These are phyloP conservation scores for Astreopora myriophthalma DNA, from an alignment of 64 coral and sea anemone genomes.

Conservation along the genomic window DNA sequence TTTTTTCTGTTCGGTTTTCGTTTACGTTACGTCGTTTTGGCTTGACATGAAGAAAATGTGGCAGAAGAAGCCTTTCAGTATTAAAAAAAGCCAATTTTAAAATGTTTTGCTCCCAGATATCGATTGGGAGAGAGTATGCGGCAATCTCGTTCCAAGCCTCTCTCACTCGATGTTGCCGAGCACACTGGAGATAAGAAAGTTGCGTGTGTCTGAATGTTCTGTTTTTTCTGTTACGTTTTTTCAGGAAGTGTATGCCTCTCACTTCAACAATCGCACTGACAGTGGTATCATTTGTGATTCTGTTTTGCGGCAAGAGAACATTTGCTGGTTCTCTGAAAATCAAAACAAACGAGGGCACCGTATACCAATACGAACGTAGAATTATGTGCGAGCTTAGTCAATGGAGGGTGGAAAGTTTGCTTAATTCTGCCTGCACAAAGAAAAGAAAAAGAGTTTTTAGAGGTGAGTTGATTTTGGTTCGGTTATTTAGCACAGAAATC, in stretches of 20 bases:
- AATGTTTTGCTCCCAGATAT: no score
- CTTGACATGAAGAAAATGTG: no score
- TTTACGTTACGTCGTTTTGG: no score
- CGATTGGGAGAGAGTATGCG: no score
- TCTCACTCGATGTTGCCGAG: no score
- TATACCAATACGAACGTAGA: neutral
- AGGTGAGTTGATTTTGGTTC: neutral
- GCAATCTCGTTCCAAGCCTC: neutral
- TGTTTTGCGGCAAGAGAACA: neutral
- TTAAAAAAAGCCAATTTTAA: no score
- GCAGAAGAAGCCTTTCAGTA: no score
- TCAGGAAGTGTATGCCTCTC: slow-evolving; percentile 3
- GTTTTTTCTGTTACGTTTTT: neutral
- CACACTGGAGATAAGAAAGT: no score
- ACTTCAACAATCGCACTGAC: neutral
- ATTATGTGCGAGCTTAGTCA: neutral
- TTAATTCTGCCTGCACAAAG: neutral
- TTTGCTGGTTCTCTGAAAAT: neutral
- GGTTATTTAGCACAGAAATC: no score
- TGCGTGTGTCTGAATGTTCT: neutral
- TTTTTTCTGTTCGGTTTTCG: no score
- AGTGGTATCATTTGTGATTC: neutral
- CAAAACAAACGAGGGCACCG: neutral
- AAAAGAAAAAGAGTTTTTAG: neutral
- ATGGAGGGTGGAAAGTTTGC: neutral